phyloP scores from a whole-genome alignment of 2,797 vertebrate genomes.

The Melopsittacus undulatus region DNA sequence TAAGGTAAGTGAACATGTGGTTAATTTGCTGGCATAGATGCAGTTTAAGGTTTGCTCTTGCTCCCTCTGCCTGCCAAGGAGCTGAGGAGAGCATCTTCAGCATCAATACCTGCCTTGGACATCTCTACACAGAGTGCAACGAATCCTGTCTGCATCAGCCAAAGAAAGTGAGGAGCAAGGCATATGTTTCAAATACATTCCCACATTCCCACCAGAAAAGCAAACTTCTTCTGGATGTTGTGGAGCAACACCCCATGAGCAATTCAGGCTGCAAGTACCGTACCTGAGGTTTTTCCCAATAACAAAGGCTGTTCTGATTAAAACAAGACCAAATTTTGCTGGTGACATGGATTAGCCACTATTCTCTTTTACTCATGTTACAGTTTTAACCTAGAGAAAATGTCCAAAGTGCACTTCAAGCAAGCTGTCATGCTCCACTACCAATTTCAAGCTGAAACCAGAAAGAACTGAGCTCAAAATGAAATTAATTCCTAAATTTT shows the following conservation, averaged over 20 bases:
- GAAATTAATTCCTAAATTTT: background rate
- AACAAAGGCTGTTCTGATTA: background rate
- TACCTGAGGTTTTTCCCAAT: background rate
- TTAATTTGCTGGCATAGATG: background rate
- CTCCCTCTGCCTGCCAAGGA: no score
- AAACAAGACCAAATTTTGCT: background rate
- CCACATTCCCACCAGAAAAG: background rate
- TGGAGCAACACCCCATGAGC: background rate
- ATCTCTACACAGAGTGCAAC: accelerated
- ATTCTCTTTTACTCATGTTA: background rate
- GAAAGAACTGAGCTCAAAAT: background rate
- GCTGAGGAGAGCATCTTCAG: background rate
- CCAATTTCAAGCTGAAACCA: background rate
- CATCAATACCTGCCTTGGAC: background rate
- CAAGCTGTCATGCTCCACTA: accelerated
- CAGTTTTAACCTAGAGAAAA: background rate
- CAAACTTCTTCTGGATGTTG: background rate
- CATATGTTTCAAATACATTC: background rate
- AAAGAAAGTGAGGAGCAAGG: background rate
- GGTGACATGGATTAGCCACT: background rate
- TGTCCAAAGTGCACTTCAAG: background rate
- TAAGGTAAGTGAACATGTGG: accelerated
- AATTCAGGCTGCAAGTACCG: no score
- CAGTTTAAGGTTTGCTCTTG: background rate
- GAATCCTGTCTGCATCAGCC: background rate